Base-by-base conservation (phyloP, 2,797 vertebrate genomes). In the Periophthalmus magnuspinnatus region DNA sequence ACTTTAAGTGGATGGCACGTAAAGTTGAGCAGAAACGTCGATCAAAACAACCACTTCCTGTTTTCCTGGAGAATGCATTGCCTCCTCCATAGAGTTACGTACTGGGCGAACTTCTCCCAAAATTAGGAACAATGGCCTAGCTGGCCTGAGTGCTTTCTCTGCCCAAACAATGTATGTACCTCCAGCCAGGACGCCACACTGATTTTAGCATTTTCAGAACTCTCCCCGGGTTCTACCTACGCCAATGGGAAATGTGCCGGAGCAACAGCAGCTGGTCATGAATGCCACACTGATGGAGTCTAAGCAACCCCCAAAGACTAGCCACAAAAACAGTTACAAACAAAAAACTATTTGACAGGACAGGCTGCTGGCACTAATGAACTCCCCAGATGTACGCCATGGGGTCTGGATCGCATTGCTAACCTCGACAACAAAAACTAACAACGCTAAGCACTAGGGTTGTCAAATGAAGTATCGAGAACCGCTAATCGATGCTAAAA, bases 161-260 rank as follows among this genome's bases (percentile, higher is more conserved):
- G 24, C 2, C 22, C 55, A 67, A 55, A 57, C 57, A 83, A 81
- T 74, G 87, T 88, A 83, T 74, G 68, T 38, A 77, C 34, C 5
- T 21, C 58, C 70, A 81, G 74, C 83, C 69, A 64, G 79, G 77
- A 87, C 78, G 65, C 74, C 45, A 86, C 88, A 88, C 86, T 85
- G 85, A 89, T 89, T 92, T 85, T 85, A 79, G 82, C 86, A 87
- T 89, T 92, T 88, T 86, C 76, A 80, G 72, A 82, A 81, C 72
- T 24, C 55, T 24, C 69, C 72, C 84, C 80, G 72, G 78, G 34
- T 9, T n/a, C n/a, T 58, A 75, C 81, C 84, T 54, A 75, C 69
- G 59, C 72, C 84, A 86, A 78, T 77, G 84, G 86, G 83, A 83
- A 86, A 82, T 87, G 67, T 80, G 75, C 82, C 74, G 24, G 83